phyloP scores from a whole-genome alignment of 2,113 vertebrate genomes.

The Rallus limicola region DNA sequence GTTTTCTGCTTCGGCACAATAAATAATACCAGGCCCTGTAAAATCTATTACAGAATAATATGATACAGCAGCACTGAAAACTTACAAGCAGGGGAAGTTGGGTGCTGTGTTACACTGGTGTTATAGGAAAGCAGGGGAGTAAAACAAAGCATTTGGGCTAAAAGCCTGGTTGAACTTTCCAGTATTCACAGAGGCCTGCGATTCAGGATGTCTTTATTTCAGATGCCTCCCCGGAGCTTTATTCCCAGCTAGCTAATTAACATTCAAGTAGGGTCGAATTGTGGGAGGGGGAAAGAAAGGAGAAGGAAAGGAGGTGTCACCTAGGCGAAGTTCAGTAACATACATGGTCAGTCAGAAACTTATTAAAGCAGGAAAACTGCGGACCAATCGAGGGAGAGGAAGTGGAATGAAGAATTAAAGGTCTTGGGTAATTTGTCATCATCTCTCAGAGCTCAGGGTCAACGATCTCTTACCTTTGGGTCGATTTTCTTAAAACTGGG shows the following conservation, averaged over 20 bases:
- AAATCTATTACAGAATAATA: slow-evolving; percentile 40
- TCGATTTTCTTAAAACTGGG: slow-evolving; percentile 93
- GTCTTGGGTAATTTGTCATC: slow-evolving; percentile 56
- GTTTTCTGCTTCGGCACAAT: slow-evolving; percentile 60
- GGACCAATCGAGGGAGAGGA: not conserved
- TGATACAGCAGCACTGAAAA: slow-evolving; percentile 29
- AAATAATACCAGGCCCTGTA: slow-evolving; percentile 58
- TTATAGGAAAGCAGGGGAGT: slow-evolving; percentile 26
- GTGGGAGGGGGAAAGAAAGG: slow-evolving; percentile 15
- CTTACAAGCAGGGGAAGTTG: not conserved
- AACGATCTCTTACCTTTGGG: slow-evolving; percentile 89
- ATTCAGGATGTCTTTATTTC: slow-evolving; percentile 69
- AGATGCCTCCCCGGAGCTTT: slow-evolving; percentile 53
- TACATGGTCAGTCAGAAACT: slow-evolving; percentile 33
- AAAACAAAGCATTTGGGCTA: slow-evolving; percentile 48
- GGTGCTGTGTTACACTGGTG: not conserved
- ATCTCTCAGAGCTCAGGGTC: slow-evolving; percentile 50
- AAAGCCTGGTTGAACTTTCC: slow-evolving; percentile 46
- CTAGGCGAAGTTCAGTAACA: slow-evolving; percentile 48
- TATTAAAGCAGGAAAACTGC: not conserved
- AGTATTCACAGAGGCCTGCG: slow-evolving; percentile 32
- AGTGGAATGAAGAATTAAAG: slow-evolving; percentile 64
- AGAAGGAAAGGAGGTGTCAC: slow-evolving; percentile 41
- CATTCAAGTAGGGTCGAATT: slow-evolving; percentile 58
- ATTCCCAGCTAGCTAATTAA: slow-evolving; percentile 69